Evolutionary conservation across 2,113 vertebrate genomes (phyloP).

Genomic region (Fregetta grallaria): DNA sequence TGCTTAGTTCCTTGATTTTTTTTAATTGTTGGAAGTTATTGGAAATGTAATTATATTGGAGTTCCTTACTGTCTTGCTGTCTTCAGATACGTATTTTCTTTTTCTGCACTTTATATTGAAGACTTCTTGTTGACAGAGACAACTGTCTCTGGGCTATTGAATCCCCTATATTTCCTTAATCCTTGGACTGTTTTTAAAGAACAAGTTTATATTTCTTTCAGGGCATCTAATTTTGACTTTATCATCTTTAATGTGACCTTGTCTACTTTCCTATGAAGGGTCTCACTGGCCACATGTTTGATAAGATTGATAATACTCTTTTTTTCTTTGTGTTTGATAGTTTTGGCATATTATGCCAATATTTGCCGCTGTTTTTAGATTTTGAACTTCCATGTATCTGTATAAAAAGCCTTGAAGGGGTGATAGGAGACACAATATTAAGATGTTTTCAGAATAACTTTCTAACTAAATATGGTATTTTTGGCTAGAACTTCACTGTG

Average conservation of each 20-base stretch:
- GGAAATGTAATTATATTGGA: neutral
- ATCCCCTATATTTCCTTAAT: neutral
- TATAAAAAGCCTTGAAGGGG: neutral
- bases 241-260: neutral
- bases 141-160: neutral
- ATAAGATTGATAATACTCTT: neutral
- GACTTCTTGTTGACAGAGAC: neutral
- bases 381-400: neutral
- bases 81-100: neutral
- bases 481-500: neutral
- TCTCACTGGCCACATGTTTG: neutral
- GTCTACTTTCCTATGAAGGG: neutral
- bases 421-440: neutral
- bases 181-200: neutral
- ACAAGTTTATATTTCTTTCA: neutral
- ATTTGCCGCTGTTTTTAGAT: neutral
- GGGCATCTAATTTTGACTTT: neutral
- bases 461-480: neutral
- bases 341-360: neutral
- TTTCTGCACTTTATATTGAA: neutral
- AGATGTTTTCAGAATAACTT: neutral
- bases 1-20: neutral
- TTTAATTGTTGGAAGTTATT: neutral
- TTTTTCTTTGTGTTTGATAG: neutral
- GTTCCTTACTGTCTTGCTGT: neutral